Evolutionary conservation across 1,140 invertebrate genomes (phyloP), one percentile per base, ranked within the genome.

Genomic region (Danaus melanippus): DNA sequence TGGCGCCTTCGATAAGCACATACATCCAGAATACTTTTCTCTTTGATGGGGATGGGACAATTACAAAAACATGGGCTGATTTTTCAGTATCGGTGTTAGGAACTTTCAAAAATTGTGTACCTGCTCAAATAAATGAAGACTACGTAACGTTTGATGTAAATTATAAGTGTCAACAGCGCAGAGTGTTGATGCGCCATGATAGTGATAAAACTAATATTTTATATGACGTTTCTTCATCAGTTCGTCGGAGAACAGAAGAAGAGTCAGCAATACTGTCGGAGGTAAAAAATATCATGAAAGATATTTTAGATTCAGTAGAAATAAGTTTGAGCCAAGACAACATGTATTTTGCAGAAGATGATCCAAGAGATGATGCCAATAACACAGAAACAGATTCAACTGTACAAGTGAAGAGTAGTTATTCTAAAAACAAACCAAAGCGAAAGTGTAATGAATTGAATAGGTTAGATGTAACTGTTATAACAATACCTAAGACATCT

Each of bases 401-500:
- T 32, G 21, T 32, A 32, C 21, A 32, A 32, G 2, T 32, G 6
- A 32, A 32, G 15, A 61, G 53, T 55, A 39, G 41, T 46, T 8
- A 49, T 42, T 10, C 51, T 10, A 79, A 66, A 60, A 72, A 78
- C n/a, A 82, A 76, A 64, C 39, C 8, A 21, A 80, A 79, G 66
- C 72, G 59, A 50, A 84, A 70, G 69, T 75, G 67, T 64, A 54
- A 67, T 46, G 84, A 86, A 67, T 57, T 86, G 55, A 68, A 71
- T 50, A 72, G 71, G 57, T 67, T 84, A 50, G 80, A 80, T 62
- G 84, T 86, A 9, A 86, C 74, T 17, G 71, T 86, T 12, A 84
- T 86, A 46, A 70, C 58, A 50, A 50, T 86, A 46, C 55, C 74
- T 7, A 74, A 74, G 53, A 66, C 11, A 9, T 10, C 51, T 12